Evolutionary conservation across 2,797 vertebrate species (phyloP), one percentile per base, ranked within the genome.

Genomic region (Artibeus jamaicensis): DNA sequence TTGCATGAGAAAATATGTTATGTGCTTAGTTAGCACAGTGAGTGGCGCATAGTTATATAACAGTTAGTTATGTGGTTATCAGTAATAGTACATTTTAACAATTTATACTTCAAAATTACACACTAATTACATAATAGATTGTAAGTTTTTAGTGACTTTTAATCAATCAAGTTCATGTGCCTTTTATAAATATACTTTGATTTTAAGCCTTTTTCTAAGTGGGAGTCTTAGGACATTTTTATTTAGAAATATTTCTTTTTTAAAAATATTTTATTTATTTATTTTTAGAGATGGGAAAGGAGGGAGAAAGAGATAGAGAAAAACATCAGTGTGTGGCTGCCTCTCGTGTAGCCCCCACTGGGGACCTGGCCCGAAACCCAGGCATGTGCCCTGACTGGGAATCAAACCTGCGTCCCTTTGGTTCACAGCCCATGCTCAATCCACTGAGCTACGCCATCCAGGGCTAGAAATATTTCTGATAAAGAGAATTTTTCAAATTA

Each of bases 171-270:
- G 9, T 70, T 92, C 48, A 77, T 93, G 84, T 84, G 24, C 21
- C 46, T 57, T 90, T 81, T 92, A 87, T 53, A 94, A 94, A 93
- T 70, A 92, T 70, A 32, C 9, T 57, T 57, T 57, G 9, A 57
- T 57, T 57, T 57, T 57, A 68, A 76, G 4, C 62, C 19, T 26
- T 70, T 29, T 50, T 70, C 79, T 42, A 50, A 70, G 29, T 3
- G 48, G 44, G 39, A 86, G 26, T 3, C 22, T 86, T 87, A 79
- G 71, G 37, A 70, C 59, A 6, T 46, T 94, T 89, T 87, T 70
- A 34, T 26, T 76, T 88, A 76, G 57, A 90, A 89, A 71, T 2
- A 37, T 48, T 85, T 94, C 46, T 91, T 4, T 42, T 42, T 42
- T 42, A 42, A 42, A 42, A 46, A 46, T 5, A 46, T 46, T 46